Conservation (phyloP, 2,888 invertebrate genomes). For the Apotomis capreana region DNA sequence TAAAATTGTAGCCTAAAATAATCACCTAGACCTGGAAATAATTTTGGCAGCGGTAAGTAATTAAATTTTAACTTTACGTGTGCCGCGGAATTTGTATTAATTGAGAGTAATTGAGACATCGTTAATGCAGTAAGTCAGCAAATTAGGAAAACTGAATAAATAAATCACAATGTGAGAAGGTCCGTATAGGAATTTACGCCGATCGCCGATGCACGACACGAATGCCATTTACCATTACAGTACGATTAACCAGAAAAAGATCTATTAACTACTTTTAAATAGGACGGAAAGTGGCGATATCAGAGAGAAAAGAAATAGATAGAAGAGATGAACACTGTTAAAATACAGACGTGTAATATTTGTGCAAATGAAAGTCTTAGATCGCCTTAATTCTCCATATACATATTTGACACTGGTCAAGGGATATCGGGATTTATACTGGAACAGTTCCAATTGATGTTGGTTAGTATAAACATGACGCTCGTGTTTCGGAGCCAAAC, state of each 20-base stretch:
- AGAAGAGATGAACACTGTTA: too few relatives aligned
- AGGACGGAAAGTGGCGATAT: too few relatives aligned
- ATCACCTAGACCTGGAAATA: slow-evolving; percentile 21
- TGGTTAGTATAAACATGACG: slow-evolving; percentile 34
- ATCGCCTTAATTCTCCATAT: too few relatives aligned
- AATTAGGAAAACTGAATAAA: not conserved
- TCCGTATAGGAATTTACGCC: not conserved
- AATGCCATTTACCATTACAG: not conserved
- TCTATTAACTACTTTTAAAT: too few relatives aligned
- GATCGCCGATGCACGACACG: not conserved
- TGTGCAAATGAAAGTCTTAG: too few relatives aligned
- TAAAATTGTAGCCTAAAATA: slow-evolving; percentile 25
- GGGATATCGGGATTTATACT: slow-evolving; percentile 50
- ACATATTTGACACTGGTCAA: slow-evolving; percentile 23
- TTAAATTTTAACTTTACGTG: slow-evolving; percentile 17
- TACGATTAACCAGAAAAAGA: too few relatives aligned
- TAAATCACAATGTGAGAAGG: not conserved
- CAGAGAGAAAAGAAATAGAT: too few relatives aligned
- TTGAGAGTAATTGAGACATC: slow-evolving; percentile 25
- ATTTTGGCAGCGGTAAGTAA: slow-evolving; percentile 24
- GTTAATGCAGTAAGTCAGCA: slow-evolving; percentile 8
- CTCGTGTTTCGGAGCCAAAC: slow-evolving; percentile 18
- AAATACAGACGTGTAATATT: too few relatives aligned
- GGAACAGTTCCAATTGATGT: slow-evolving; percentile 70
- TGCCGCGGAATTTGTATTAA: slow-evolving; percentile 18